These are phyloP conservation scores for Tenebrosternarchus preto DNA, from an alignment of 2,113 vertebrate genomes.

Conservation along the genomic window DNA sequence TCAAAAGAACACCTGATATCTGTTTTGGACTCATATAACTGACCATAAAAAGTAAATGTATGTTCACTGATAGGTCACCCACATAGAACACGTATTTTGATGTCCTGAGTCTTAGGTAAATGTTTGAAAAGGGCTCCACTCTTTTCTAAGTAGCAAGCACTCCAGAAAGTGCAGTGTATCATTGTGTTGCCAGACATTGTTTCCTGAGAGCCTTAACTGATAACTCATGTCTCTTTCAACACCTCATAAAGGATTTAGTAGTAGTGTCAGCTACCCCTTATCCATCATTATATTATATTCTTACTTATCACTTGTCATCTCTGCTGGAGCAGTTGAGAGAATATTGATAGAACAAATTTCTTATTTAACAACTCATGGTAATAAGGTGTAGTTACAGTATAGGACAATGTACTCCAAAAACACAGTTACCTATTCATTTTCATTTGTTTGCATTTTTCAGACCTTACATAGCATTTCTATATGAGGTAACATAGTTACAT, in stretches of 20 bases:
- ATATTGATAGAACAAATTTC: too few species aligned
- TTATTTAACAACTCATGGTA: too few species aligned
- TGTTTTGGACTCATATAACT: constrained; percentile 23
- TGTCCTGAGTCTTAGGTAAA: constrained; percentile 59
- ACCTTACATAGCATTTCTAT: too few species aligned
- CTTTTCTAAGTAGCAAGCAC: constrained; percentile 46
- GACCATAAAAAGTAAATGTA: not conserved
- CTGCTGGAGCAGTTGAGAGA: not conserved
- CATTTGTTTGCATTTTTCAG: too few species aligned
- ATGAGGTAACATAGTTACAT: too few species aligned
- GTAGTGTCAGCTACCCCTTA: not conserved
- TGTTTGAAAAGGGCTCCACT: constrained; percentile 44
- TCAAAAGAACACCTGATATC: not conserved
- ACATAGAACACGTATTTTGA: constrained; percentile 51
- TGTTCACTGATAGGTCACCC: too few species aligned
- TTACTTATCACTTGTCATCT: not conserved
- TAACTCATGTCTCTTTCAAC: constrained; percentile 45
- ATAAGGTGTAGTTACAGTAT: too few species aligned
- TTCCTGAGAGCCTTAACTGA: constrained; percentile 48
- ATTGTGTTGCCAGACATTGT: constrained; percentile 56
- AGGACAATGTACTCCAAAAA: too few species aligned
- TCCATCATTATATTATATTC: too few species aligned
- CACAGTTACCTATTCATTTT: too few species aligned
- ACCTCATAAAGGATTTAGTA: not conserved
- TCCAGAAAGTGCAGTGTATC: constrained; percentile 62